A percentile compares a stretch with the other conserved stretches of the same genome.
Conservation (phyloP, 2,797 vertebrate genomes). For the Sebastes ruberrimus region DNA sequence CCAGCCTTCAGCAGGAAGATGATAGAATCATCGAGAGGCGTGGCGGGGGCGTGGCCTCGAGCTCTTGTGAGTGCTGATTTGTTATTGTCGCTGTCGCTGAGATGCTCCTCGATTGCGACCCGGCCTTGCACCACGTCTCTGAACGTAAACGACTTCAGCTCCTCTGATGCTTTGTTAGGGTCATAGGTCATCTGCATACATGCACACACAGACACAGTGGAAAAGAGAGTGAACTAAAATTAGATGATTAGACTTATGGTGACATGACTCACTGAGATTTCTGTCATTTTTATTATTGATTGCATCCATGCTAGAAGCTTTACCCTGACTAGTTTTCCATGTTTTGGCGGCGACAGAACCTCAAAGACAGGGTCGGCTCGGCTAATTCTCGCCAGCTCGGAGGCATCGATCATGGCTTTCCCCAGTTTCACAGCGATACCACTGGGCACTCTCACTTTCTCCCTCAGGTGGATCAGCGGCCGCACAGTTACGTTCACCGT, state of each 20-base stretch:
- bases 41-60: slow-evolving; percentile 63
- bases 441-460: slow-evolving; percentile 82
- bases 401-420: slow-evolving; percentile 88
- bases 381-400: slow-evolving; percentile 86
- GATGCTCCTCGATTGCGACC: slow-evolving; percentile 82
- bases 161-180: slow-evolving; percentile 66
- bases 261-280: not conserved
- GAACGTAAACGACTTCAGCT: slow-evolving; percentile 83
- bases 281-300: not conserved
- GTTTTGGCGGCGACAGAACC: slow-evolving; percentile 83
- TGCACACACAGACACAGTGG: slow-evolving; percentile 16
- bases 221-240: not conserved
- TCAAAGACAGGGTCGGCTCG: slow-evolving; percentile 87
- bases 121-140: slow-evolving; percentile 86
- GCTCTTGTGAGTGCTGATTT: slow-evolving; percentile 37
- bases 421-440: slow-evolving; percentile 82
- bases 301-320: not conserved
- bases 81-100: slow-evolving; percentile 76
- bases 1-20: slow-evolving; percentile 87
- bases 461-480: slow-evolving; percentile 81
- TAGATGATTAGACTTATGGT: not conserved
- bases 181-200: slow-evolving; percentile 69
- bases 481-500: slow-evolving; percentile 81
- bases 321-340: slow-evolving; percentile 87
- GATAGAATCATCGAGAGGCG: slow-evolving; percentile 88